Base-by-base conservation (phyloP, 2,888 invertebrate species). In the Sclerodermus sp. region DNA sequence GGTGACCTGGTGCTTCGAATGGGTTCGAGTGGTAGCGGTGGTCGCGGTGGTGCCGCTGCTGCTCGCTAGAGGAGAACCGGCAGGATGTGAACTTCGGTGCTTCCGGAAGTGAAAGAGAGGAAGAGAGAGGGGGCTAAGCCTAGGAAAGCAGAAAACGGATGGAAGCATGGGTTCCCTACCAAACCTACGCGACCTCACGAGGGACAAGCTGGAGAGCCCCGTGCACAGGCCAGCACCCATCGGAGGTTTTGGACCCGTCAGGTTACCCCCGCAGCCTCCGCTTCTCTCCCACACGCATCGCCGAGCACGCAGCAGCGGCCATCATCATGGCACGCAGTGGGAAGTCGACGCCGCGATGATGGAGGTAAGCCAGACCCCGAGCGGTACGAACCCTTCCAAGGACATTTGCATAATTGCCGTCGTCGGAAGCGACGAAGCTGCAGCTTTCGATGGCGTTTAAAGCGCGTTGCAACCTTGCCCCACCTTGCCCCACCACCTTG, bases 131-230 rank as follows among this genome's bases (percentile, higher is more conserved):
- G n/a, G 42, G 12, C 49, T 31, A 47, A 50, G 17, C 49, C 18
- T 37, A n/a, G 23, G 8, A 23, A 23, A 8, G 8, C 3, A 23
- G 23, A 23, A 5, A 23, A 23, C 23, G 31, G 15, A 15, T 13
- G 15, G 23, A 45, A 67, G 39, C 42, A 87, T 87, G 87, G 86
- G 87, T 46, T 86, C 86, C 65, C 71, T 87, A 66, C 87, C 87
- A 58, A 86, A 87, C 76, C 74, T 87, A 51, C 85, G 85, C 70
- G 85, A 86, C 67, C 78, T 87, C 68, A 82, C 83, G 68, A 80
- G 69, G 52, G 76, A 72, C 30, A 76, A 74, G 49, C 68, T 74
- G 23, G 66, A 70, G 47, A 69, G 70, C 48, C 73, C 74, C 45
- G 67, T 72, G 37, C 66, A 70, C 57, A 61, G 71, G 49, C 67